Evolutionary conservation across 2,888 invertebrate genomes (phyloP).

Genomic region (Hirudinaria manillensis): DNA sequence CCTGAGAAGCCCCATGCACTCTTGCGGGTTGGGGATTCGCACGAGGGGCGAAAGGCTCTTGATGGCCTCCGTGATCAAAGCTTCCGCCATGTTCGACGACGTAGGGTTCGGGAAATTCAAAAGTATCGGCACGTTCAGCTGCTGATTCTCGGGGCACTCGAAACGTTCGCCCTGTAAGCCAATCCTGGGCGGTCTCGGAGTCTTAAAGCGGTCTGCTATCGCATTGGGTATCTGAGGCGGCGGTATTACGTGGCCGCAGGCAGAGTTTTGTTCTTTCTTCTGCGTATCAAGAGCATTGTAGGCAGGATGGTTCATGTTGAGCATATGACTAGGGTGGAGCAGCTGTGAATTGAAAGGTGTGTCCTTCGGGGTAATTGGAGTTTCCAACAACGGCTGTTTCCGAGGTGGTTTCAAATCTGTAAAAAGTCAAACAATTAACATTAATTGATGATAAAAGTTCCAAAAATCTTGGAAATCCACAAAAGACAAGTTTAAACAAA

Average conservation of each 20-base stretch:
- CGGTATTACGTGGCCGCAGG: not conserved
- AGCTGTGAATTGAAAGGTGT: not conserved
- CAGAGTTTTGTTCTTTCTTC: not conserved
- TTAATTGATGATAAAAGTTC: too few species aligned
- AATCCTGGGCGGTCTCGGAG: not conserved
- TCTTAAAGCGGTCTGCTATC: not conserved
- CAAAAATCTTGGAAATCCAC: too few species aligned
- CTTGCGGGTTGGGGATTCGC: not conserved
- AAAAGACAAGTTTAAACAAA: not conserved
- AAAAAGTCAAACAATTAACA: too few species aligned
- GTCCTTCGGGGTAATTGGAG: not conserved
- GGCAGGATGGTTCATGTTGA: constrained; percentile 17
- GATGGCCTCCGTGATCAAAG: not conserved
- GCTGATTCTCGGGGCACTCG: not conserved
- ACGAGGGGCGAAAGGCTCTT: constrained; percentile 7
- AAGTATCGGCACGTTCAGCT: not conserved
- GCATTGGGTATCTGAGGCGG: not conserved
- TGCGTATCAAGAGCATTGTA: not conserved
- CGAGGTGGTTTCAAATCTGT: not conserved
- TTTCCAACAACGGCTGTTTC: constrained; percentile 10
- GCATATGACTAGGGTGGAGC: constrained; percentile 16
- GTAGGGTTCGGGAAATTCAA: not conserved
- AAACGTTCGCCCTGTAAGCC: not conserved
- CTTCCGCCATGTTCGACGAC: not conserved
- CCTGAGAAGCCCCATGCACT: too few species aligned